These are phyloP conservation scores for Craniophora ligustri DNA, from an alignment of 2,888 invertebrate species.

Conservation along the genomic window DNA sequence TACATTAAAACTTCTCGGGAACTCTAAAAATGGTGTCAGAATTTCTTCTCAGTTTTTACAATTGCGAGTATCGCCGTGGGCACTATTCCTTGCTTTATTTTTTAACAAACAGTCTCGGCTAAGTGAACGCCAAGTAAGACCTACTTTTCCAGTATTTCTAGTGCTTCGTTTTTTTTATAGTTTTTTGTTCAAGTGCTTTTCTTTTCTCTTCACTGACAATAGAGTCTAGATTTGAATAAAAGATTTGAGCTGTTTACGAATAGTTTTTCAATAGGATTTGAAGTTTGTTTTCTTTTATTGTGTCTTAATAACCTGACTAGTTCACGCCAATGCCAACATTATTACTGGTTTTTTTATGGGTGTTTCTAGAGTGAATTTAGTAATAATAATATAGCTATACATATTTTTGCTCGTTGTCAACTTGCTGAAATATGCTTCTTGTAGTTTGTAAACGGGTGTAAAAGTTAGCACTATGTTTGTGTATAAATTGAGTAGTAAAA, in stretches of 20 bases:
- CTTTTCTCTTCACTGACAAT: neutral
- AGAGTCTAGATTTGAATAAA: neutral
- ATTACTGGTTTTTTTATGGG: no score
- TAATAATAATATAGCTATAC: no score
- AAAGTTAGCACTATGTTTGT: no score
- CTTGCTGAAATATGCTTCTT: no score
- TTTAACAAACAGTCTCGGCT: slow-evolving; percentile 11
- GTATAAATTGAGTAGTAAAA: no score
- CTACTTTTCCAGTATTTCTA: slow-evolving; percentile 2
- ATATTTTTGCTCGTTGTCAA: no score
- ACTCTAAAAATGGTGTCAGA: slow-evolving; percentile 23
- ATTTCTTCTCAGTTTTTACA: slow-evolving; percentile 26
- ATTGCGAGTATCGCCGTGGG: slow-evolving; percentile 20
- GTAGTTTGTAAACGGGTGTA: no score
- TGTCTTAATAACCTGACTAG: no score
- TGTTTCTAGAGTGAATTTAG: no score
- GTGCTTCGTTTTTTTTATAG: slow-evolving; percentile 1
- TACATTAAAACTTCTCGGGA: neutral
- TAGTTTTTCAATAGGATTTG: neutral
- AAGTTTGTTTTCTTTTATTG: no score
- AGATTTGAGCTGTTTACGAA: neutral
- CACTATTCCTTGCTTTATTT: slow-evolving; percentile 26
- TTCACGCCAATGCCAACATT: no score
- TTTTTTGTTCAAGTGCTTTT: slow-evolving; percentile 8
- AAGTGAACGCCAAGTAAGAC: slow-evolving; percentile 26